Evolutionary conservation across 2,888 invertebrate species (phyloP).

Genomic region (Pantelozetes paolii): DNA sequence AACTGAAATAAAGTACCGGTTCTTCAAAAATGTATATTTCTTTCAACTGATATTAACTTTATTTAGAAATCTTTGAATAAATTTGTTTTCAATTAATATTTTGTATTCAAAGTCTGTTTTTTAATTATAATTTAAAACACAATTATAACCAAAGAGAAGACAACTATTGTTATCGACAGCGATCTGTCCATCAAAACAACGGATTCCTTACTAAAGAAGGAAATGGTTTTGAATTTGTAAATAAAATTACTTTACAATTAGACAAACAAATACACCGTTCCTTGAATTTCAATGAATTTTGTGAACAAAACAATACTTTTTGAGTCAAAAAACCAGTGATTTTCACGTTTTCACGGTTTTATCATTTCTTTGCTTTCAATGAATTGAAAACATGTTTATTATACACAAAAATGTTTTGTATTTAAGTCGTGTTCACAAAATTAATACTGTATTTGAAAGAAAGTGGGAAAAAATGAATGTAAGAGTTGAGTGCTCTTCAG

Average conservation of each 20-base stretch:
- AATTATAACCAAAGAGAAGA: too few species aligned
- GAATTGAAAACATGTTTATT: not conserved
- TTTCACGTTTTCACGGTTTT: conserved; percentile 11
- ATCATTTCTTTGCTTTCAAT: not conserved
- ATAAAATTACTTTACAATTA: too few species aligned
- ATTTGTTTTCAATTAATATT: too few species aligned
- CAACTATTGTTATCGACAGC: too few species aligned
- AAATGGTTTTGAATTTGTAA: too few species aligned
- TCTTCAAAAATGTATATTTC: too few species aligned
- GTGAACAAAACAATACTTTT: not conserved
- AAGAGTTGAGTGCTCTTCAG: conserved; percentile 2
- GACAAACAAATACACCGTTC: not conserved
- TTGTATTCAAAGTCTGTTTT: too few species aligned
- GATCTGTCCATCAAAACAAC: too few species aligned
- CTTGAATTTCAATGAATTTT: not conserved
- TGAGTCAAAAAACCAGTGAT: conserved; percentile 9
- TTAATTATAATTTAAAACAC: too few species aligned
- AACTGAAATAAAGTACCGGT: not conserved
- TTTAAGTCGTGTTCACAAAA: conserved; percentile 17
- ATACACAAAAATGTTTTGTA: not conserved
- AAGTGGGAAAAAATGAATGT: not conserved
- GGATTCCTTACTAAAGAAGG: too few species aligned
- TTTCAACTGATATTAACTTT: too few species aligned
- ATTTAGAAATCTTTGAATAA: too few species aligned
- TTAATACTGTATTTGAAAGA: not conserved